A percentile compares a stretch with the other conserved stretches of the same genome.
phyloP scores from a whole-genome alignment of 53 echinoderm and acorn worm genomes.

The Echinometra lucunter region DNA sequence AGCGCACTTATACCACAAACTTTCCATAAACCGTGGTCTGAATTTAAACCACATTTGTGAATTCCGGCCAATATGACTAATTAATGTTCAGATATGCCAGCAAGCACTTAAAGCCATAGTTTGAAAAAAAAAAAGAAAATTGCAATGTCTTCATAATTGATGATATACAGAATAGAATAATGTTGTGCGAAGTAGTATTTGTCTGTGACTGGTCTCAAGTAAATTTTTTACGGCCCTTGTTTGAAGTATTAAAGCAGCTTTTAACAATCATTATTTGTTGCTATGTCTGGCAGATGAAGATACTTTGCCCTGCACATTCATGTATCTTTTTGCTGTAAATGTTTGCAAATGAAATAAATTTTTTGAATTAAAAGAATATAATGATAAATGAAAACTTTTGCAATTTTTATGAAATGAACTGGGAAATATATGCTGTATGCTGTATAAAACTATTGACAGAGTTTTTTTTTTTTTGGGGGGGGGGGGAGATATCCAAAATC shows the following conservation, averaged over 20 bases:
- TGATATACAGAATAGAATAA: neutral
- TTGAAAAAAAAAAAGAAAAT: neutral
- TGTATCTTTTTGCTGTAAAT: neutral
- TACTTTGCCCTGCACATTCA: neutral
- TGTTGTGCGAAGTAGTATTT: neutral
- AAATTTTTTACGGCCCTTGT: neutral
- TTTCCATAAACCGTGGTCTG: no score
- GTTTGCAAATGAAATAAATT: neutral
- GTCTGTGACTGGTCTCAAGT: conserved; percentile 27
- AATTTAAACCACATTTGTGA: no score
- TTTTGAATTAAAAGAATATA: neutral
- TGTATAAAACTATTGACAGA: no score
- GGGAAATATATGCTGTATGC: neutral
- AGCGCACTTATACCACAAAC: no score
- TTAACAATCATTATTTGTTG: conserved; percentile 31
- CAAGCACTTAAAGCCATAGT: neutral
- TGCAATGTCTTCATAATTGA: neutral
- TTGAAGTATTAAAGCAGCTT: conserved; percentile 2
- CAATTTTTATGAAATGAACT: neutral
- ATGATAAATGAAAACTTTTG: neutral
- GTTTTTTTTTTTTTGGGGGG: no score
- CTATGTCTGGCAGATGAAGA: conserved; percentile 13
- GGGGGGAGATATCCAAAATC: neutral
- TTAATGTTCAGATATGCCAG: neutral
- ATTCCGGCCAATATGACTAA: neutral